Evolutionary conservation across 2,888 invertebrate species (phyloP).

Genomic region (Nomada goodeniana): DNA sequence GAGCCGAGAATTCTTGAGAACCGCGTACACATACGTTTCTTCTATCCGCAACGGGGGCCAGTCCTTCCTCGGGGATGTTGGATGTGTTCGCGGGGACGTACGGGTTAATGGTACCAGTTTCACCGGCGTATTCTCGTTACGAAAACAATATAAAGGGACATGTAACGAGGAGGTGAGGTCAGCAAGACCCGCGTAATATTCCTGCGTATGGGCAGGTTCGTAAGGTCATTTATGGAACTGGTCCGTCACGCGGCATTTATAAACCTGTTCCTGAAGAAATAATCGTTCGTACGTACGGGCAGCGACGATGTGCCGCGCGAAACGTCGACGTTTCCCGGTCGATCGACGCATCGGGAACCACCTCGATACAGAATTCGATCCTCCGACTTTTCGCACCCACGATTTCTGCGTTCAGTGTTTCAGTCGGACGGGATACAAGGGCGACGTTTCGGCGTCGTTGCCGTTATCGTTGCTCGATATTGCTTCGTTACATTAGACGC

Average conservation of each 20-base stretch:
- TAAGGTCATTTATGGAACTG: constrained; percentile 75
- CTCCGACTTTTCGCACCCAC: too few relatives aligned
- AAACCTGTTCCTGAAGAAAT: constrained; percentile 65
- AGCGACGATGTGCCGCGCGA: neutral
- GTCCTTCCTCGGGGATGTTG: constrained; percentile 35
- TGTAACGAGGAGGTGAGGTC: constrained; percentile 72
- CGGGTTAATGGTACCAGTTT: constrained; percentile 79
- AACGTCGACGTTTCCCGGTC: too few relatives aligned
- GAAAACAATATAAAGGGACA: constrained; percentile 72
- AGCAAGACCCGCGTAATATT: constrained; percentile 61
- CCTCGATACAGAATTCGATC: neutral
- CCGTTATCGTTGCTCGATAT: neutral
- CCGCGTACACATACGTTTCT: constrained; percentile 4
- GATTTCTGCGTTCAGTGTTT: too few relatives aligned
- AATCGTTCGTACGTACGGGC: constrained; percentile 8
- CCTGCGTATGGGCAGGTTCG: constrained; percentile 67
- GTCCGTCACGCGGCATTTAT: constrained; percentile 69
- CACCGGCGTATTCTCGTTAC: constrained; percentile 73
- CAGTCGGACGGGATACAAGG: too few relatives aligned
- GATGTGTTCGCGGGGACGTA: constrained; percentile 61
- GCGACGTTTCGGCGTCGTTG: too few relatives aligned
- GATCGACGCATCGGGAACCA: neutral
- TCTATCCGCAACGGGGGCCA: constrained; percentile 37
- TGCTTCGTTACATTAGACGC: neutral
- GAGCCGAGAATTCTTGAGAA: constrained; percentile 6